phyloP scores from a whole-genome alignment of 2,888 invertebrate species.

The Cylindroiulus punctatus region DNA sequence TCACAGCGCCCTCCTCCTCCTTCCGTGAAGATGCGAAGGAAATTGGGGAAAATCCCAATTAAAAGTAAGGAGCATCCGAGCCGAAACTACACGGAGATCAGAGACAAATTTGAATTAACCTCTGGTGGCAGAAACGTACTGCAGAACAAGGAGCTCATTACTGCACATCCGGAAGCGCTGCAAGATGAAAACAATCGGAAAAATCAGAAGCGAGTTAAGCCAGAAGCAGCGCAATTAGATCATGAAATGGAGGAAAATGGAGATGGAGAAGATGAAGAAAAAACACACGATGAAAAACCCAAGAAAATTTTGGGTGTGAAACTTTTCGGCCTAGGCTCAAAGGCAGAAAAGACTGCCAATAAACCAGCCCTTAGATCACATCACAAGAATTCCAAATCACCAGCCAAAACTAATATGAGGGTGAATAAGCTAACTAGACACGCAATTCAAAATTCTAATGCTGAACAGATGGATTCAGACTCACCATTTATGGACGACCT shows the following conservation, averaged over 20 bases:
- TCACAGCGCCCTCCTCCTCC: too few species aligned
- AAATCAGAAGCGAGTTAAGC: not conserved
- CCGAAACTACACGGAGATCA: not conserved
- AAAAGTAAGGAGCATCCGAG: not conserved
- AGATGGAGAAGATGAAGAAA: not conserved
- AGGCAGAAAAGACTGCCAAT: not conserved
- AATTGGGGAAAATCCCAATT: not conserved
- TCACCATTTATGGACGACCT: not conserved
- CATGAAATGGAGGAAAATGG: not conserved
- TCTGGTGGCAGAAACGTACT: not conserved
- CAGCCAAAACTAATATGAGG: not conserved
- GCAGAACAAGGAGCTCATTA: not conserved
- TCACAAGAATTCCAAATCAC: too few species aligned
- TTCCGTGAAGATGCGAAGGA: not conserved
- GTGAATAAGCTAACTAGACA: not conserved
- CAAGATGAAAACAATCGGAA: not conserved
- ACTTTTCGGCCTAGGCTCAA: not conserved
- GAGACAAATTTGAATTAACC: not conserved
- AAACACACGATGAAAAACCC: not conserved
- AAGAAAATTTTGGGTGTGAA: not conserved
- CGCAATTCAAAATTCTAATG: not conserved
- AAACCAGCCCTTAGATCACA: not conserved
- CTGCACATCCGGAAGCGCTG: not conserved
- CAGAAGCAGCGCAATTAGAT: not conserved
- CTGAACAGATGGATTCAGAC: too few species aligned